These are phyloP conservation scores for Gordius sp. DNA, from an alignment of 2,888 invertebrate species.

Conservation along the genomic window DNA sequence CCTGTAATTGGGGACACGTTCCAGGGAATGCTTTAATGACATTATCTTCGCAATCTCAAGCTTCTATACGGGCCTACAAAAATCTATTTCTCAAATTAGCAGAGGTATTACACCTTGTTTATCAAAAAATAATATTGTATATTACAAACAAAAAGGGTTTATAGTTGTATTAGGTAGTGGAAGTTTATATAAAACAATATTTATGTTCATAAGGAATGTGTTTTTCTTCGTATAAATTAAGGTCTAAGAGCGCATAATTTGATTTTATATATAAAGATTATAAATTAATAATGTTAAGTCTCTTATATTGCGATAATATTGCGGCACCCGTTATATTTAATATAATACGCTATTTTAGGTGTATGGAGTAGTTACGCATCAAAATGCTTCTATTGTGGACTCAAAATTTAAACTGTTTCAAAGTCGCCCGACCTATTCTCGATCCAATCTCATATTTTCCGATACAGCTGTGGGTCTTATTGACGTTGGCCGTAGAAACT, in stretches of 20 bases:
- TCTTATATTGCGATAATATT: no score
- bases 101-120: no score
- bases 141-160: no score
- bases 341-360: neutral
- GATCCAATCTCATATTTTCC: neutral
- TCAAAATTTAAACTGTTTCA: neutral
- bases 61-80: neutral
- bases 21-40: slow-evolving; percentile 12
- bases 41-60: neutral
- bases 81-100: neutral
- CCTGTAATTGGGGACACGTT: slow-evolving; percentile 11
- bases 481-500: neutral
- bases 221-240: no score
- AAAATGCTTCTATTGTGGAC: neutral
- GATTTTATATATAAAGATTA: no score
- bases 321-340: no score
- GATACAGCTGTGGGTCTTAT: neutral
- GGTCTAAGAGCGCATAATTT: no score
- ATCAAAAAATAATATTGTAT: no score
- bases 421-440: neutral
- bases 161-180: no score
- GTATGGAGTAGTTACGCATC: neutral
- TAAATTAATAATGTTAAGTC: no score
- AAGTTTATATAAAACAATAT: no score
- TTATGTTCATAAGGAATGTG: no score